Evolutionary conservation across 2,113 vertebrate genomes (phyloP).

Genomic region (Etia nguti): DNA sequence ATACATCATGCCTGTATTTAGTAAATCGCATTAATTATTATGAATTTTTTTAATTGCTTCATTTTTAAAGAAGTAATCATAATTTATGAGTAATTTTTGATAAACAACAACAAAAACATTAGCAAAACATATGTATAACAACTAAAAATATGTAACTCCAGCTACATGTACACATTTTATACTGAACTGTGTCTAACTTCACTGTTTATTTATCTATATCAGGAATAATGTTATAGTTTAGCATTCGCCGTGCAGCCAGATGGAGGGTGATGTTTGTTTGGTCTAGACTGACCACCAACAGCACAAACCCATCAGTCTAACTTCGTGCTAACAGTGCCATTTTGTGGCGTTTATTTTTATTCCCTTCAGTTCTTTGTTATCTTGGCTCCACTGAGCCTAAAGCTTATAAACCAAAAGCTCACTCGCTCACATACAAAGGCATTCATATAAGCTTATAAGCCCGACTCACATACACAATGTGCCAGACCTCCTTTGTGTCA

Average conservation of each 20-base stretch:
- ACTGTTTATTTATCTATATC: too few species aligned
- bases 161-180: neutral
- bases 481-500: conserved; percentile 36
- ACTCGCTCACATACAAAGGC: conserved; percentile 9
- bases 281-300: neutral
- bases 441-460: conserved; percentile 2
- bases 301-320: neutral
- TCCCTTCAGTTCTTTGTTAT: conserved; percentile 15
- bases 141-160: neutral
- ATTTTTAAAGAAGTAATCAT: neutral
- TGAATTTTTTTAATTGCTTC: neutral
- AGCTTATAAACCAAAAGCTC: conserved; percentile 31
- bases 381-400: conserved; percentile 9
- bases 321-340: conserved; percentile 13
- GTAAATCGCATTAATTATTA: neutral
- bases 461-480: neutral
- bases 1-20: neutral
- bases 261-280: neutral
- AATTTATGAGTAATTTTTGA: neutral
- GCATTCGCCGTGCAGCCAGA: neutral
- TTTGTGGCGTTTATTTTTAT: conserved; percentile 25
- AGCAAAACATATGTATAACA: too few species aligned
- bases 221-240: too few species aligned
- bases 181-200: too few species aligned
- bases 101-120: too few species aligned